Evolutionary conservation across 2,888 invertebrate genomes (phyloP).

Genomic region (Drosophila helvetica): DNA sequence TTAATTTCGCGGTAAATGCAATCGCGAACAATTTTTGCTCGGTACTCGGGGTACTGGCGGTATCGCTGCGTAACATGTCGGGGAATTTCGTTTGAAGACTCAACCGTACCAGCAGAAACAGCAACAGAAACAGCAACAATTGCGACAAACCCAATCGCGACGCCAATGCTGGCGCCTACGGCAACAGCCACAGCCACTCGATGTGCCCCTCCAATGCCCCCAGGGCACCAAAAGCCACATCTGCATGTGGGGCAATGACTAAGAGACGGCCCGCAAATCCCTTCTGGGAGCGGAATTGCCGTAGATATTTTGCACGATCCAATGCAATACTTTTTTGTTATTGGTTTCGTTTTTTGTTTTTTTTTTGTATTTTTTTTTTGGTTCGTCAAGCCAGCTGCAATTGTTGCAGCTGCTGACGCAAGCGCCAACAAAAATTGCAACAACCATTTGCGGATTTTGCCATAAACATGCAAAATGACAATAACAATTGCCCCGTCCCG

Average conservation of each 20-base stretch:
- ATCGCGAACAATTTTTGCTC: constrained; percentile 57
- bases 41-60: constrained; percentile 6
- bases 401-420: constrained; percentile 68
- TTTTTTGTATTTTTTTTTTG: neutral
- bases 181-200: constrained; percentile 7
- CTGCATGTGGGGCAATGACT: constrained; percentile 71
- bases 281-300: constrained; percentile 62
- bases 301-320: constrained; percentile 48
- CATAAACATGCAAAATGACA: constrained; percentile 75
- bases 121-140: constrained; percentile 41
- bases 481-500: constrained; percentile 42
- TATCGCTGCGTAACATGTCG: constrained; percentile 68
- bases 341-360: neutral
- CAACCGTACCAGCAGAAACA: constrained; percentile 35
- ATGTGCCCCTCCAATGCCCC: neutral
- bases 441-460: constrained; percentile 60
- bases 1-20: constrained; percentile 77
- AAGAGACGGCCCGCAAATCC: constrained; percentile 45
- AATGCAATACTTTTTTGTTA: neutral
- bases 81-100: constrained; percentile 76
- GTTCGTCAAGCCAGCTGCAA: constrained; percentile 44
- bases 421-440: constrained; percentile 56
- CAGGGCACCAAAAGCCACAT: constrained; percentile 14
- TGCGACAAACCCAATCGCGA: constrained; percentile 39
- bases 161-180: constrained; percentile 63